Evolutionary conservation across 1,140 invertebrate species (phyloP), one percentile per base, ranked within the genome.

Genomic region (Pantala flavescens): DNA sequence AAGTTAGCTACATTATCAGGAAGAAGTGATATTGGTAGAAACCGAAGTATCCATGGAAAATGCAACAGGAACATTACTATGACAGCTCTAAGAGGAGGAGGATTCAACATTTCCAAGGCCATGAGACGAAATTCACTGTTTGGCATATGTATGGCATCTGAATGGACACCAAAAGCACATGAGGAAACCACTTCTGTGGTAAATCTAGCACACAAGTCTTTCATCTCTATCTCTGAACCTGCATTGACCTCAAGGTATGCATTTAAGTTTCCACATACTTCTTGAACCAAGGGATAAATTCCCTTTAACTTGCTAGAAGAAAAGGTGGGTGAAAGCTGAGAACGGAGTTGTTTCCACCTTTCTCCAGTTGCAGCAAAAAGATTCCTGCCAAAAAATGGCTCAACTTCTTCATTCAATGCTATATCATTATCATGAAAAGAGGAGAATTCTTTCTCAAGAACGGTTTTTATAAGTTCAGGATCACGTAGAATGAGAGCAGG

Each of bases 371-470:
- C n/a, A 43, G 43, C 11, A 49, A 72, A 72, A 72, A 72, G 23
- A 16, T 72, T 24, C 73, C 81, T 84, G 24, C 82, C 79, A 21
- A 82, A 81, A 21, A 88, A 72, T 12, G 86, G 82, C 76, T 88
- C 86, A 71, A 85, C 79, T 0, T 83, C 78, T 12, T 83, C 83
- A 73, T 83, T 83, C 10, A 78, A 79, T 77, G 80, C 83, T 71
- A 85, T 79, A 76, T 84, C 84, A 11, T 83, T 80, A 76, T 86
- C 84, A 71, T 83, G 78, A 75, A 89, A 89, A 77, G 83, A 79
- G 14, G 83, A 78, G 77, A 89, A 89, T 77, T 89, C 87, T 36
- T 84, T 86, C 11, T 86, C 79, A 42, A 88, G 78, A 70, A 89
- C 83, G 23, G 81, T 78, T 72, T 84, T 84, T 3, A 85, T 80